Evolutionary conservation across 2,113 vertebrate genomes (phyloP).

Genomic region (Genyomyrus donnyi): DNA sequence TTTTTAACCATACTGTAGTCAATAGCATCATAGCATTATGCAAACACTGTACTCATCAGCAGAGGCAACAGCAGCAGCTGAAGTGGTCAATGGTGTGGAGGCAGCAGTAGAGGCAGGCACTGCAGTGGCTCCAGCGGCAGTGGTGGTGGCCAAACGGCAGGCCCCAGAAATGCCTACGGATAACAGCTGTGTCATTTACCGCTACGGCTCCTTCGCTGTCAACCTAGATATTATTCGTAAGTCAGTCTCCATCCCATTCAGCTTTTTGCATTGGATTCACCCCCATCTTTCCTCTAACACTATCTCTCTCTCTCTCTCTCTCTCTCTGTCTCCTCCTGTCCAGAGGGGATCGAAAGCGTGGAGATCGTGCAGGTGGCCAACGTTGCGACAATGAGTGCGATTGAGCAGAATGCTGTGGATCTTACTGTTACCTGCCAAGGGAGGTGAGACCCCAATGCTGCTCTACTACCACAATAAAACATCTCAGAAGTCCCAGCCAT

Average conservation of each 20-base stretch:
- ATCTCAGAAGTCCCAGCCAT: neutral
- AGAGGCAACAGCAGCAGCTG: constrained; percentile 16
- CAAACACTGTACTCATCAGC: neutral
- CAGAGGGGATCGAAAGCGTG: constrained; percentile 86
- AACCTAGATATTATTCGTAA: constrained; percentile 76
- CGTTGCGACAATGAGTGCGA: constrained; percentile 48
- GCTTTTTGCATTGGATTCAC: neutral
- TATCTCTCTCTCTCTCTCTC: neutral
- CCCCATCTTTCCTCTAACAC: neutral
- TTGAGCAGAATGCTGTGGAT: constrained; percentile 75
- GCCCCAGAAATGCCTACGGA: constrained; percentile 51
- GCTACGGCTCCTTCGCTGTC: constrained; percentile 79
- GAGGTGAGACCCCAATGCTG: constrained; percentile 58
- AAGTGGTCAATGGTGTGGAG: constrained; percentile 33
- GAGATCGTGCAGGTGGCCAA: constrained; percentile 78
- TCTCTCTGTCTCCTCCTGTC: neutral
- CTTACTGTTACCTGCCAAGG: constrained; percentile 83
- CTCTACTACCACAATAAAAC: neutral
- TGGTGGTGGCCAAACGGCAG: constrained; percentile 76
- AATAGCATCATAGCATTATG: neutral
- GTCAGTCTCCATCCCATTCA: constrained; percentile 44
- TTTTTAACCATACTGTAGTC: neutral
- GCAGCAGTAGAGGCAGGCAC: constrained; percentile 25
- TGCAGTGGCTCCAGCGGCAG: constrained; percentile 42
- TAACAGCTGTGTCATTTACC: constrained; percentile 70